A percentile compares a stretch with the other conserved stretches of the same genome.
Evolutionary conservation across 2,888 invertebrate genomes (phyloP).

Genomic region (Phymatocera aterrima): DNA sequence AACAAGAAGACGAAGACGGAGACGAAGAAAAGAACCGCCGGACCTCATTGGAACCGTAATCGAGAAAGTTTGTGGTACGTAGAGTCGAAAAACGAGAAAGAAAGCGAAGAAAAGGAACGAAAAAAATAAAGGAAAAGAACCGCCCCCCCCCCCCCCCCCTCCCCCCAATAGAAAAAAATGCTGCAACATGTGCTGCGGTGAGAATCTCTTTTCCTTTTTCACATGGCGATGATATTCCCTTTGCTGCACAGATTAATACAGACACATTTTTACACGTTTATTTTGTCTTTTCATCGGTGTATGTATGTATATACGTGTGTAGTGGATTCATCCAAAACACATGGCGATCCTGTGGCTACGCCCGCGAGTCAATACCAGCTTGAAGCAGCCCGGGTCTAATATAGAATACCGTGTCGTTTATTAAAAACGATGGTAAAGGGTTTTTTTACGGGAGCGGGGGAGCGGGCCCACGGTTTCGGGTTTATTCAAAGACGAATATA

Average conservation of each 20-base stretch:
- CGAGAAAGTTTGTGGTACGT: slow-evolving; percentile 6
- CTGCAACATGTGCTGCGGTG: slow-evolving; percentile 68
- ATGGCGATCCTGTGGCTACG: slow-evolving; percentile 52
- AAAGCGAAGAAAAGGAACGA: neutral
- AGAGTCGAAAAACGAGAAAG: neutral
- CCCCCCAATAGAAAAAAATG: neutral
- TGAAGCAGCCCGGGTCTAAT: neutral
- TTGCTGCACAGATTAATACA: slow-evolving; percentile 47
- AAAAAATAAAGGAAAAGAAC: neutral
- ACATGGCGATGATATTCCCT: slow-evolving; percentile 58
- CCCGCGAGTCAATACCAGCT: slow-evolving; percentile 28
- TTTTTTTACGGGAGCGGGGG: neutral
- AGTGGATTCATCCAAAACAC: slow-evolving; percentile 66
- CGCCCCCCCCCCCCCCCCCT: no score
- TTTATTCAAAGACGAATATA: neutral
- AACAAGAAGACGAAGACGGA: no score
- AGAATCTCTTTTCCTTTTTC: slow-evolving; percentile 70
- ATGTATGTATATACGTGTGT: no score
- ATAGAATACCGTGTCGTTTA: neutral
- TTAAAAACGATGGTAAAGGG: slow-evolving; percentile 18
- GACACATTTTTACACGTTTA: no score
- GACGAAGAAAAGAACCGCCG: no score
- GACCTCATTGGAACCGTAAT: neutral
- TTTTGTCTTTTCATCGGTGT: no score
- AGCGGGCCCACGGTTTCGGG: no score